Percentiles rank a stretch among this genome's conserved stretches.
Conservation (phyloP, 2,797 vertebrate genomes). For the Intellagama lesueurii region DNA sequence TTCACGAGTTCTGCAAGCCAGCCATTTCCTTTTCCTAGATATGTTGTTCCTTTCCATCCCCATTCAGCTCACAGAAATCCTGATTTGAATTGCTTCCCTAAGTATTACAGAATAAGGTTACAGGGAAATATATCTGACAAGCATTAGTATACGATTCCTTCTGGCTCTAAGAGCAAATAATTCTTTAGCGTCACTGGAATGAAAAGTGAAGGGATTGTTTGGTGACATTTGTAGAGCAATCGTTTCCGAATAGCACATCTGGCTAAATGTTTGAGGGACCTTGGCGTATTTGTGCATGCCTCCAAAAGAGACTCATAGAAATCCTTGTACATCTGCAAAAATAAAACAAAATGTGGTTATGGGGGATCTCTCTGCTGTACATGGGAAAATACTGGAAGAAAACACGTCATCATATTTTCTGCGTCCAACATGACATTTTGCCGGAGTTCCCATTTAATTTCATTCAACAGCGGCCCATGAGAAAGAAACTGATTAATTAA, state of each 20-base stretch:
- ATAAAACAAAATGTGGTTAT: neutral
- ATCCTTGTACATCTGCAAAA: conserved; percentile 82
- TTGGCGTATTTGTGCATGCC: conserved; percentile 87
- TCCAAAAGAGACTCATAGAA: conserved; percentile 94
- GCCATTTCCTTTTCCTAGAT: neutral
- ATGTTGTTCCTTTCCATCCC: neutral
- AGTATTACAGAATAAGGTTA: rapidly evolving
- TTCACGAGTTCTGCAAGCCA: neutral
- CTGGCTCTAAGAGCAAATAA: conserved; percentile 89
- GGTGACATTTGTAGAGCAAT: conserved; percentile 80
- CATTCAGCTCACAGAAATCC: neutral
- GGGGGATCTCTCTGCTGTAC: neutral
- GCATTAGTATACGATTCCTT: conserved; percentile 84
- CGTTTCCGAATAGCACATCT: conserved; percentile 85
- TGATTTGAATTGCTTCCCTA: neutral
- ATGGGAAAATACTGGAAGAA: neutral
- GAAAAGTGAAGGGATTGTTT: conserved; percentile 79
- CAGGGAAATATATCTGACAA: rapidly evolving
- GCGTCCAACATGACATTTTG: neutral
- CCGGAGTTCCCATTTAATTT: neutral
- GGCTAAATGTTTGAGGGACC: conserved; percentile 90
- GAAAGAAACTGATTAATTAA: neutral
- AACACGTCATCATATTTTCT: neutral
- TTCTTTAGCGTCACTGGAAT: conserved; percentile 85
- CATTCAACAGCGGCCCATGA: no score